Evolutionary conservation across 2,888 invertebrate genomes (phyloP).

Genomic region (Thereva unica): DNA sequence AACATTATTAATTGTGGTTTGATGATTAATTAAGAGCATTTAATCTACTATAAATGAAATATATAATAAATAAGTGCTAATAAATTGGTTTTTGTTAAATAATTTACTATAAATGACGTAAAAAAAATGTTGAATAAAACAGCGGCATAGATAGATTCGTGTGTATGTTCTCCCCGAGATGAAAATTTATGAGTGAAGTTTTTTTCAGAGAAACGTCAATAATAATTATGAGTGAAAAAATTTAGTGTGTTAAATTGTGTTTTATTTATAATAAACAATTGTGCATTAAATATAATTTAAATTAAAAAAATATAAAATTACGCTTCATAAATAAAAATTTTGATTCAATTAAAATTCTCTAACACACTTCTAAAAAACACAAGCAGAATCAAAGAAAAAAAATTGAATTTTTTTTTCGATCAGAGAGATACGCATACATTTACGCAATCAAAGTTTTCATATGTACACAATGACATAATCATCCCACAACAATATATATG

Average conservation of each 20-base stretch:
- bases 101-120: slow-evolving; percentile 26
- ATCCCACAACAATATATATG: slow-evolving; percentile 2
- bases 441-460: background rate
- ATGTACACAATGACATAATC: slow-evolving; percentile 21
- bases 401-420: slow-evolving; percentile 6
- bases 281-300: background rate
- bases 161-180: slow-evolving; percentile 13
- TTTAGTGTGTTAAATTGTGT: slow-evolving; percentile 4
- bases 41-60: background rate
- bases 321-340: slow-evolving; percentile 21
- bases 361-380: slow-evolving; percentile 12
- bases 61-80: background rate
- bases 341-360: slow-evolving; percentile 32
- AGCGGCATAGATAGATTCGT: slow-evolving; percentile 27
- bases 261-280: background rate
- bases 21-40: background rate
- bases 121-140: slow-evolving; percentile 25
- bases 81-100: background rate
- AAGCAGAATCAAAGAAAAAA: slow-evolving; percentile 17
- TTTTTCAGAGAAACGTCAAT: slow-evolving; percentile 26
- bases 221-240: background rate
- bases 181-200: slow-evolving; percentile 17
- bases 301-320: slow-evolving; percentile 12
- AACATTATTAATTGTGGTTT: background rate
- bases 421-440: slow-evolving; percentile 21